Conservation (phyloP, 2,888 invertebrate species). For the Podabrus alpinus region DNA sequence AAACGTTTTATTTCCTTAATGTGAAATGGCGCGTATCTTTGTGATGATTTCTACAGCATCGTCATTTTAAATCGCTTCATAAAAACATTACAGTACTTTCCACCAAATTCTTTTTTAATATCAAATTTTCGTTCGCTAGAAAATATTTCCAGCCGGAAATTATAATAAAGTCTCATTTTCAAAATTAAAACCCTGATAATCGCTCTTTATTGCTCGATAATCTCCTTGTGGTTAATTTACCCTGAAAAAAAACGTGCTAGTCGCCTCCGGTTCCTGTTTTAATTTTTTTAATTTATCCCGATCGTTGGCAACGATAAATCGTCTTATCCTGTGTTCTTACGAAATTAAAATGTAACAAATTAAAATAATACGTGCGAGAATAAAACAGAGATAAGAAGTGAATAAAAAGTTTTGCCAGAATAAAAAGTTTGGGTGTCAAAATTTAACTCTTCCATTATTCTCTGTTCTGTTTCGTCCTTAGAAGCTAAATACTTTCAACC, state of each 20-base stretch:
- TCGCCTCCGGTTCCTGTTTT: not conserved
- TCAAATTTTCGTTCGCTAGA: not conserved
- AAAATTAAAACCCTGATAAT: not conserved
- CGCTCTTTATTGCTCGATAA: not conserved
- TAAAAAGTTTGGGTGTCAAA: not conserved
- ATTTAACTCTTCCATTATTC: not conserved
- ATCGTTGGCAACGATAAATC: not conserved
- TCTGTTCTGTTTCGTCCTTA: conserved; percentile 18
- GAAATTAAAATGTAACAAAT: not conserved
- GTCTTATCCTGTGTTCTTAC: not conserved
- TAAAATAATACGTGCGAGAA: not conserved
- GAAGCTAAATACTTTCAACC: conserved; percentile 17
- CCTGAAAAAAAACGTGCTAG: not conserved
- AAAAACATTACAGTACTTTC: not conserved
- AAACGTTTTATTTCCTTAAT: not conserved
- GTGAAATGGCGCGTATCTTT: not conserved
- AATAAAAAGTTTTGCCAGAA: not conserved
- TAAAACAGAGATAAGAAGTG: not conserved
- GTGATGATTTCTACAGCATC: not conserved
- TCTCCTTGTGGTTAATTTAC: not conserved
- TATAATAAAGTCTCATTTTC: not conserved
- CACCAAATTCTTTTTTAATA: not conserved
- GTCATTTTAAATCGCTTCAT: not conserved
- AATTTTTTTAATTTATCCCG: not conserved
- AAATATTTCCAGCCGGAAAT: not conserved